Evolutionary conservation across 2,888 invertebrate species (phyloP), one percentile per base, ranked within the genome.

Genomic region (Sminthurinus aureus): DNA sequence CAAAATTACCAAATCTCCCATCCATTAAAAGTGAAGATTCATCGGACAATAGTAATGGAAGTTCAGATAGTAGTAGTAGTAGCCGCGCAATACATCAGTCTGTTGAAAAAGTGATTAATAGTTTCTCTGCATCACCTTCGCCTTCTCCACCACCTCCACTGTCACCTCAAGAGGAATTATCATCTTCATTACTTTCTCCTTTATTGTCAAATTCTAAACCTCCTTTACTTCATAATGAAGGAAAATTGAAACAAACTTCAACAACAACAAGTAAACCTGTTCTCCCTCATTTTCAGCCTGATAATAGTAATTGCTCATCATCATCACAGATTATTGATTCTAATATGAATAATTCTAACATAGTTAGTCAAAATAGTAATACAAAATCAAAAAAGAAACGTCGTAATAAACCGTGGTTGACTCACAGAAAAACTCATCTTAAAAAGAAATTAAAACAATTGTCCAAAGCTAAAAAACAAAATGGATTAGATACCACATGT

Each of bases 81-180:
- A 79, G 51, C 79, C 9, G 66, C n/a, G 79, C 74, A 18, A 79
- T 79, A 38, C 79, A 83, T 22, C 9, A 83, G 26, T 74, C 83
- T 24, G 83, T 79, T 38, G 83, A 83, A 22, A 74, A 79, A 74
- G 83, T 67, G 52, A 83, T 83, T 66, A 79, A 83, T 75, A 83
- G 75, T 79, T 83, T 83, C 22, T 79, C 83, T 20, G 52, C 74
- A 15, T 83, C 83, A 51, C 83, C 83, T 11, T 83, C 85, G n/a
- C 82, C 85, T 71, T 84, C 84, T 6, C 84, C 83, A 52, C 86
- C 86, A 24, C 50, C 82, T 24, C 83, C 85, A 50, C 81, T 82
- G 76, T 83, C 85, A 18, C 84, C 84, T 50, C 22, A 73, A 20
- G 26, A 80, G 11, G 0, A 13, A 52, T 6, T 69, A 69, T 13